Percentiles rank a stretch among this genome's conserved stretches.
Conservation (phyloP, 2,888 invertebrate genomes). For the Selenia dentaria region DNA sequence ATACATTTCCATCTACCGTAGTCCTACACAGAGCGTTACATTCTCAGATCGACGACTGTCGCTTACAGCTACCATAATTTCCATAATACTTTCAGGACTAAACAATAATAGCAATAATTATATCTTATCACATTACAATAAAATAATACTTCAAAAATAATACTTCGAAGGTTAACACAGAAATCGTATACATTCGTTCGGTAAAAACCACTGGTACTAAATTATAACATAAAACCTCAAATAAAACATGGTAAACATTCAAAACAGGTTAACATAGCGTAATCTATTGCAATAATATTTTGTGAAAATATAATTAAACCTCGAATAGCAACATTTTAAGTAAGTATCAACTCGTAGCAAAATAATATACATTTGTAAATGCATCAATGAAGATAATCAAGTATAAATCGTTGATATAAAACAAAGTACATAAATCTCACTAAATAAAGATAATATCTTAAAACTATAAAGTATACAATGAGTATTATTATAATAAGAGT, state of each 20-base stretch:
- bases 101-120: conserved; percentile 61
- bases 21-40: conserved; percentile 75
- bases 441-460: conserved; percentile 68
- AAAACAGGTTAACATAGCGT: conserved; percentile 48
- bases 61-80: conserved; percentile 73
- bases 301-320: conserved; percentile 11
- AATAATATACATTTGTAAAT: conserved; percentile 25
- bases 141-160: conserved; percentile 82
- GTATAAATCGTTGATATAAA: conserved; percentile 53
- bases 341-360: conserved; percentile 32
- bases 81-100: conserved; percentile 74
- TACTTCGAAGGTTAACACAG: conserved; percentile 76
- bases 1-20: conserved; percentile 74
- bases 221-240: conserved; percentile 28
- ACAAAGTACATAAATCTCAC: conserved; percentile 65
- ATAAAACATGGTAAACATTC: conserved; percentile 55
- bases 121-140: conserved; percentile 77
- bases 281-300: conserved; percentile 43
- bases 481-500: conserved; percentile 75
- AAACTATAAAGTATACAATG: conserved; percentile 78
- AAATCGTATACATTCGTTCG: conserved; percentile 69
- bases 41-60: conserved; percentile 63
- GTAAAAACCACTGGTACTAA: conserved; percentile 36
- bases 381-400: conserved; percentile 18
- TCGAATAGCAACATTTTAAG: conserved; percentile 18